Evolutionary conservation across 1,140 invertebrate genomes (phyloP).

Genomic region (Psix sp.): DNA sequence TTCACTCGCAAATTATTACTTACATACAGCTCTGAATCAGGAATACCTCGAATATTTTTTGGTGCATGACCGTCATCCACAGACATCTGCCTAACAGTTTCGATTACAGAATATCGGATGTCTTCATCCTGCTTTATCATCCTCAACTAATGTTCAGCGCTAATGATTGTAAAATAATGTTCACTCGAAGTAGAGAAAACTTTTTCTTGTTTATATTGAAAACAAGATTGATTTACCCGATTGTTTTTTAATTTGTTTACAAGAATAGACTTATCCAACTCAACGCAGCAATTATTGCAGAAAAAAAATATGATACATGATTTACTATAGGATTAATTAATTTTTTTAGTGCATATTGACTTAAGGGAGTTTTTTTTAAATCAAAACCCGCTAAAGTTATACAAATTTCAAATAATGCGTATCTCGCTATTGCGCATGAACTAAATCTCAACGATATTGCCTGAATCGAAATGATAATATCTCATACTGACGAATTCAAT

Average conservation of each 20-base stretch:
- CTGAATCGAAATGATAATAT: conserved; percentile 24
- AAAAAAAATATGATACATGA: conserved; percentile 25
- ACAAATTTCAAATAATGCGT: conserved; percentile 23
- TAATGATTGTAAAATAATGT: conserved; percentile 30
- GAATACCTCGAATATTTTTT: conserved; percentile 23
- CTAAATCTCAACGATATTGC: conserved; percentile 13
- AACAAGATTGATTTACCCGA: conserved; percentile 1
- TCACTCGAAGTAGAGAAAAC: conserved; percentile 17
- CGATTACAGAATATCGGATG: conserved; percentile 13
- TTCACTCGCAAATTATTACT: conserved; percentile 23
- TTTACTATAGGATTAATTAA: conserved; percentile 32
- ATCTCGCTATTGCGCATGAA: conserved; percentile 19
- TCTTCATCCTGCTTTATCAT: conserved; percentile 13
- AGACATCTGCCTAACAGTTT: conserved; percentile 8
- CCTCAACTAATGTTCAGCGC: conserved; percentile 16
- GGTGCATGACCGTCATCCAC: conserved; percentile 2
- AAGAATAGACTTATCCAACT: conserved; percentile 23
- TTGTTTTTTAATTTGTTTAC: conserved; percentile 34
- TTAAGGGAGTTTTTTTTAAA: conserved; percentile 17
- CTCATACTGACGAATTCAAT: conserved; percentile 22
- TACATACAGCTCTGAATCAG: conserved; percentile 19
- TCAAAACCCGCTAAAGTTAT: conserved; percentile 20
- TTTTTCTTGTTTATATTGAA: conserved; percentile 22
- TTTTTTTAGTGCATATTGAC: conserved; percentile 24
- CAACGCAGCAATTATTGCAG: conserved; percentile 19